phyloP scores from a whole-genome alignment of 2,797 vertebrate species.

The Falco concolor region DNA sequence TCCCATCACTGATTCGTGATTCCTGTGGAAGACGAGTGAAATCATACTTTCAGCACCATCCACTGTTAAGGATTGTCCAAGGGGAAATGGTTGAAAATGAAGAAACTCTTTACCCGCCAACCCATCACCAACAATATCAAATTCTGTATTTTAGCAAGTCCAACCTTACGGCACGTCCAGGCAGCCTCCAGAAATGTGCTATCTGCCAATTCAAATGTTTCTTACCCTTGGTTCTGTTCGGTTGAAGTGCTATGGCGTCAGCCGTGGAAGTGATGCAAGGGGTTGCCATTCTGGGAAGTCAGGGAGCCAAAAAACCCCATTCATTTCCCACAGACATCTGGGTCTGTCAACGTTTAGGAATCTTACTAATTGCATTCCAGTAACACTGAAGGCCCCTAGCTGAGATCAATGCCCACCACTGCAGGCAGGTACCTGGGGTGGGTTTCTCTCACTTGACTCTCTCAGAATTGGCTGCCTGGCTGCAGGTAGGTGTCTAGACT shows the following conservation, averaged over 20 bases:
- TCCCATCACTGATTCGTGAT: background rate
- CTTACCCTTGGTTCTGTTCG: background rate
- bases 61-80: background rate
- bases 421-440: background rate
- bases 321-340: background rate
- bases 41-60: background rate
- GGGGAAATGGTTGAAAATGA: background rate
- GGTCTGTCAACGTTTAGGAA: background rate
- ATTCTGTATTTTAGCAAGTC: background rate
- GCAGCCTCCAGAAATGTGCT: background rate
- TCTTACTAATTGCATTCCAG: background rate
- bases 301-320: background rate
- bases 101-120: background rate
- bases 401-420: background rate
- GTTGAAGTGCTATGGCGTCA: background rate
- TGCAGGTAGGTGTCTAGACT: background rate
- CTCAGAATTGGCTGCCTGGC: background rate
- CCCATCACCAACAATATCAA: rapidly evolving
- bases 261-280: background rate
- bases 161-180: background rate
- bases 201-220: background rate
- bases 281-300: background rate
- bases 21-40: background rate
- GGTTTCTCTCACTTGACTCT: background rate
- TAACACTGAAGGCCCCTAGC: background rate